Evolutionary conservation across 2,888 invertebrate species (phyloP).

Genomic region (Hanleya hanleyi): DNA sequence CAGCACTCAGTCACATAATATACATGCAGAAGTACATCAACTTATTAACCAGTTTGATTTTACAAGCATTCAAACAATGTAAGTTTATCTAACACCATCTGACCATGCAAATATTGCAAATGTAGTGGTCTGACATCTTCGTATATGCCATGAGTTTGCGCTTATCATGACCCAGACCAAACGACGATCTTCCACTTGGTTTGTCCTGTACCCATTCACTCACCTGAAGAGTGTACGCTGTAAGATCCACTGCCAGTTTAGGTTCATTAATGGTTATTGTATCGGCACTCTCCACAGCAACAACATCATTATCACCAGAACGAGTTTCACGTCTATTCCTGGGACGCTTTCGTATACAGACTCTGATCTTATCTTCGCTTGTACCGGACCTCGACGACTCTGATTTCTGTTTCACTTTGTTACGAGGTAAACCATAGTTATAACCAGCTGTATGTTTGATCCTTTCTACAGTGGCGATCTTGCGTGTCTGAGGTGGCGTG

Average conservation of each 20-base stretch:
- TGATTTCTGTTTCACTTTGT: constrained; percentile 21
- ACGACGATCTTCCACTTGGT: too few species aligned
- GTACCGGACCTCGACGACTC: constrained; percentile 16
- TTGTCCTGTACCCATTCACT: too few species aligned
- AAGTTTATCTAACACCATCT: too few species aligned
- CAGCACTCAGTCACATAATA: too few species aligned
- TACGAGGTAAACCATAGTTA: constrained; percentile 69
- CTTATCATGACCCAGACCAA: too few species aligned
- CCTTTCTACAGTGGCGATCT: constrained; percentile 48
- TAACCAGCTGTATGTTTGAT: constrained; percentile 60
- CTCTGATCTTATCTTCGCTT: constrained; percentile 55
- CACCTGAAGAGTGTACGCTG: constrained; percentile 69
- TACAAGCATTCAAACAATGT: too few species aligned
- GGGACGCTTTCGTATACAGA: constrained; percentile 70
- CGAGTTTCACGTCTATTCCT: constrained; percentile 61
- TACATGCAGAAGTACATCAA: too few species aligned
- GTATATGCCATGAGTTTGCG: too few species aligned
- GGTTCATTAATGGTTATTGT: constrained; percentile 66
- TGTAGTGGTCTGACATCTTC: too few species aligned
- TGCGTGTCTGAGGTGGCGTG: constrained; percentile 33
- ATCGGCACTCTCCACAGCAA: constrained; percentile 53
- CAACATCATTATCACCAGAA: constrained; percentile 61
- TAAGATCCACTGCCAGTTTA: constrained; percentile 69
- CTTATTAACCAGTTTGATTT: too few species aligned
- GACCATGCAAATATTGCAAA: too few species aligned